Evolutionary conservation across 2,113 vertebrate genomes (phyloP), one percentile per base, ranked within the genome.

Genomic region (Platysternon megacephalum): DNA sequence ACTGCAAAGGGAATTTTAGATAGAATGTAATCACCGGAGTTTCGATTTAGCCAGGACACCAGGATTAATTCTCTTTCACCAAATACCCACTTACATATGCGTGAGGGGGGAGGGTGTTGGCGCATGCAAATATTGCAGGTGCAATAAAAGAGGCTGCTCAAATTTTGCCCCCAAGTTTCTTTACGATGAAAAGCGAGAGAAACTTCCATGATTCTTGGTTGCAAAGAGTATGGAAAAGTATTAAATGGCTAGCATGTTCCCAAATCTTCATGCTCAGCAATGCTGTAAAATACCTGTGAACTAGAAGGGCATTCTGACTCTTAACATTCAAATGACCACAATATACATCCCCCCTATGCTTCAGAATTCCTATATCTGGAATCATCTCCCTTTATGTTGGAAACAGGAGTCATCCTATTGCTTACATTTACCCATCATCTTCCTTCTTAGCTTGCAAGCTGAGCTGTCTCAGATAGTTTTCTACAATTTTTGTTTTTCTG

Each of bases 381-480:
- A 87, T 14, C 82, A 58, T 28, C 81, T 86, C 88, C 80, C 1
- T 2, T 84, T 90, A 55, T 8, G 5, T 52, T 16, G 10, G 84
- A 89, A 81, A 87, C 79, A 42, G 46, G 79, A 83, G 87, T 95
- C 90, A 91, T 79, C 84, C 56, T 87, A 39, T 74, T 91, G 91
- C 90, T 52, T 79, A 93, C 61, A 82, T 52, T 94, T 93, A 85
- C 46, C 35, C 0, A 0, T 88, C 91, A 93, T 92, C 94, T 87
- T 92, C 51, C 46, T 0, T 0, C 86, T 93, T 89, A 89, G 90
- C 79, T 86, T 55, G 83, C 93, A 93, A 90, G 46, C 65, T 87
- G 82, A 92, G 88, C 88, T 95, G 91, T 93, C 49, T 95, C 79
- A 87, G 46, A 97, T 94, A 95, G 85, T 92, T 95, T 90, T 93